Base-by-base conservation (phyloP, 1,140 invertebrate genomes). In the Drosophila burlai region DNA sequence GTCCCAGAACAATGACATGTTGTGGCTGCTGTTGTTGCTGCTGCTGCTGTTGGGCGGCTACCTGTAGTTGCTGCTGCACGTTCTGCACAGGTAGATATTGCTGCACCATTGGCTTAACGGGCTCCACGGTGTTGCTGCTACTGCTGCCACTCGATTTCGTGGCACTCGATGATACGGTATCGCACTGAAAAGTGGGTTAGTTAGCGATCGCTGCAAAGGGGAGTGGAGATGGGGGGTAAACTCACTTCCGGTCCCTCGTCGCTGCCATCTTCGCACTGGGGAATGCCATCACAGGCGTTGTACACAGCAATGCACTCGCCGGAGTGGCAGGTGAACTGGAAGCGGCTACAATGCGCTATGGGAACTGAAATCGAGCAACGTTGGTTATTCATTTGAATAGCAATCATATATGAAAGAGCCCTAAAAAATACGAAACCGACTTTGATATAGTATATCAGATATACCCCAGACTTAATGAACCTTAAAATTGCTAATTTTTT, bases 251-350 rank as follows among this genome's bases (percentile, higher is more conserved):
- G 94, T 52, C 96, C 97, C 93, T 98, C 98, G 89, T 98, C 97
- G 92, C 97, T 98, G 65, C 95, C 97, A 94, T 99, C 98, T 4
- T 96, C 94, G 94, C 98, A 99, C 93, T 99, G 98, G 13, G 97
- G 96, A 63, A 99, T 97, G 34, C 98, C 98, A 94, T 99, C 97
- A 91, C 98, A 99, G 4, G 97, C 97, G 93, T 99, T 98, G 93
- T 99, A 99, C 76, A 98, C 86, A 16, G 97, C 98, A 78, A 99
- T 98, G 90, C 98, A 99, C 92, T 99, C 98, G 29, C 96, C 95
- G 29, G 96, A 96, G 64, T 96, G 95, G 87, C 98, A 99, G 92
- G 97, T 95, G 91, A 98, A 98, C 92, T 99, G 97, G 93, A 97
- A 97, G 52, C 96, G 94, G 73, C 95, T 96, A 93, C 97, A 98